Evolutionary conservation across 2,797 vertebrate species (phyloP).

Genomic region (Lepilemur ruficaudatus): DNA sequence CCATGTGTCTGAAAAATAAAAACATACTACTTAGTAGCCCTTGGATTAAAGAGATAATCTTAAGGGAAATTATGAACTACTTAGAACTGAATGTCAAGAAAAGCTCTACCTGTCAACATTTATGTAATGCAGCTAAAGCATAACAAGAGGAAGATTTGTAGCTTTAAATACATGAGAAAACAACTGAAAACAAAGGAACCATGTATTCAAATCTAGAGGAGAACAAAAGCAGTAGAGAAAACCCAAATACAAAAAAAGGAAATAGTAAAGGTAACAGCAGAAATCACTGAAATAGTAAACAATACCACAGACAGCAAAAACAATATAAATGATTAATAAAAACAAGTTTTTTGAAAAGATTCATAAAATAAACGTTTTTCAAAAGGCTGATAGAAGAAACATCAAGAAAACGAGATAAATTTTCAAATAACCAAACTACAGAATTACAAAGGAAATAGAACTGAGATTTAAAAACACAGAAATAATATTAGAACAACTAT

Average conservation of each 20-base stretch:
- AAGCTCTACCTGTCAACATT: neutral
- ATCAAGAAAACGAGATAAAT: neutral
- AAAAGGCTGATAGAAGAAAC: neutral
- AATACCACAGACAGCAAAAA: neutral
- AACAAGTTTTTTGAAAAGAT: neutral
- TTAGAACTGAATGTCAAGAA: neutral
- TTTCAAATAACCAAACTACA: neutral
- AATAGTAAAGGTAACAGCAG: neutral
- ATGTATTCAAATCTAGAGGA: neutral
- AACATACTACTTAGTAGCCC: neutral
- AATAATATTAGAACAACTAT: neutral
- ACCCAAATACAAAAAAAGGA: neutral
- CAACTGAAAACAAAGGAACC: neutral
- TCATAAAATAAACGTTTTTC: neutral
- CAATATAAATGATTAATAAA: neutral
- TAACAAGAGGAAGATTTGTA: neutral
- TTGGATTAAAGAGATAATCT: neutral
- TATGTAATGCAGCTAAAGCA: neutral
- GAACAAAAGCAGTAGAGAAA: neutral
- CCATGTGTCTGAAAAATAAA: neutral
- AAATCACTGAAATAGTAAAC: neutral
- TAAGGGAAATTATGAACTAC: conserved; percentile 12
- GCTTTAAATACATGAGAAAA: neutral
- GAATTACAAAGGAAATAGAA: neutral
- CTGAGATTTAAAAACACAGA: neutral